Base-by-base conservation (phyloP, 2,888 invertebrate genomes). In the Saturnia pavonia region DNA sequence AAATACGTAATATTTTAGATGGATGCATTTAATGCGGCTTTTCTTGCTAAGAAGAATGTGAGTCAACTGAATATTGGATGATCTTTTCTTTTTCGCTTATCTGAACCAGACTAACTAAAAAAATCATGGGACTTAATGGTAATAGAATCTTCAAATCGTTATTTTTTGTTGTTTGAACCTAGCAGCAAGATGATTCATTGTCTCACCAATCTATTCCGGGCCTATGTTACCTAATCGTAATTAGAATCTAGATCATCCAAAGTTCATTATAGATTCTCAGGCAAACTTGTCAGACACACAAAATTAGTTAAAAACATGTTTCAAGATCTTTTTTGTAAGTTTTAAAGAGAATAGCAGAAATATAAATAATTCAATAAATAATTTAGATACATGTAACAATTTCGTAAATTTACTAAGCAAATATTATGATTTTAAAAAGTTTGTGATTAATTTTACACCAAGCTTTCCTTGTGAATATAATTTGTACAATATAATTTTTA, bases 191-290 rank as follows among this genome's bases (percentile, higher is more conserved):
- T 43, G 40, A 70, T 51, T 71, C 65, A 43, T 63, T 71, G 69
- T 72, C 69, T 42, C 67, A 72, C 67, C 67, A 48, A 60, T 69
- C 69, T 72, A 72, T 72, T 72, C 48, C 42, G 25, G 60, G 67
- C 57, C 34, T 34, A 40, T 65, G 54, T 71, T 60, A 72, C 69
- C 72, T 69, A 60, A 48, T 69, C 67, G 67, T 48, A 72, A 69
- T 72, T 72, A 72, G 69, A 72, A 72, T 67, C 45, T 72, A 51
- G 69, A 67, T 60, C 60, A 65, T 48, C n/a, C 63, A 65, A 68
- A 71, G 71, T 71, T 71, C 68, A 60, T 42, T 22, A 14, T 57
- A 60, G 48, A 51, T 63, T 65, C 43, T 68, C 65, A 65, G 40
- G 27, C 40, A 54, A 63, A 40, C 45, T 65, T 27, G 8, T 45